phyloP scores from a whole-genome alignment of 1,140 invertebrate genomes.

The Tenebrio molitor region DNA sequence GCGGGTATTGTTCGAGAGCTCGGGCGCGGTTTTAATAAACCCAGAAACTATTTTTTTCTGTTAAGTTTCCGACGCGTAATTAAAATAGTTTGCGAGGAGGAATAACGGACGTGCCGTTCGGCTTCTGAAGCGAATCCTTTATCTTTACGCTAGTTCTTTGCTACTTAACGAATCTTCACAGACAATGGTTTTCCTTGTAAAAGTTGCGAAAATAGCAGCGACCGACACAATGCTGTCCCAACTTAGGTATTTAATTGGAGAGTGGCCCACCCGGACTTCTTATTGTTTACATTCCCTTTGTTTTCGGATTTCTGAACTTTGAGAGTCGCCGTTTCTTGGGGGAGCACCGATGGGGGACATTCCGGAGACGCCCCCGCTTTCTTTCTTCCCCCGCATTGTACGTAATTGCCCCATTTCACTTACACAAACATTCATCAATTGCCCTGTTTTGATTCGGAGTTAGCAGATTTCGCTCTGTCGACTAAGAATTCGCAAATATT shows the following conservation, averaged over 20 bases:
- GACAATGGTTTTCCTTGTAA: constrained; percentile 55
- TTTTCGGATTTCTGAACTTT: constrained; percentile 54
- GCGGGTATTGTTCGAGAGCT: constrained; percentile 12
- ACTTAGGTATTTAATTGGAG: constrained; percentile 61
- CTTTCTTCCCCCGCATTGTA: constrained; percentile 10
- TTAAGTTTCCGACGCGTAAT: constrained; percentile 50
- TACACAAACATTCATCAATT: constrained; percentile 34
- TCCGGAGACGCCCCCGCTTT: constrained; percentile 9
- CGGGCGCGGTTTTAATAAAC: constrained; percentile 42
- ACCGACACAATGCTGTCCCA: constrained; percentile 52
- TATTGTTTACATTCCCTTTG: constrained; percentile 61
- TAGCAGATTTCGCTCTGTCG: constrained; percentile 8
- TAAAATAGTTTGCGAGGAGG: constrained; percentile 55
- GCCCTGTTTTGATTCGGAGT: constrained; percentile 33
- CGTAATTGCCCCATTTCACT: constrained; percentile 53
- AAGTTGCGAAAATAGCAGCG: constrained; percentile 57
- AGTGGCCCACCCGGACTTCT: constrained; percentile 53
- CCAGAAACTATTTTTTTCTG: constrained; percentile 46
- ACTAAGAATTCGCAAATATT: constrained; percentile 36
- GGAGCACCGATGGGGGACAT: neutral
- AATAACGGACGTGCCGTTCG: constrained; percentile 29
- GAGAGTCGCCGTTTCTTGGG: constrained; percentile 39
- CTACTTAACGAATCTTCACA: constrained; percentile 51
- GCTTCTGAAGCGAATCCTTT: constrained; percentile 50
- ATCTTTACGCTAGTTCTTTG: constrained; percentile 53